Conservation (phyloP, 2,113 vertebrate species). For the Hemibagrus wyckioides region DNA sequence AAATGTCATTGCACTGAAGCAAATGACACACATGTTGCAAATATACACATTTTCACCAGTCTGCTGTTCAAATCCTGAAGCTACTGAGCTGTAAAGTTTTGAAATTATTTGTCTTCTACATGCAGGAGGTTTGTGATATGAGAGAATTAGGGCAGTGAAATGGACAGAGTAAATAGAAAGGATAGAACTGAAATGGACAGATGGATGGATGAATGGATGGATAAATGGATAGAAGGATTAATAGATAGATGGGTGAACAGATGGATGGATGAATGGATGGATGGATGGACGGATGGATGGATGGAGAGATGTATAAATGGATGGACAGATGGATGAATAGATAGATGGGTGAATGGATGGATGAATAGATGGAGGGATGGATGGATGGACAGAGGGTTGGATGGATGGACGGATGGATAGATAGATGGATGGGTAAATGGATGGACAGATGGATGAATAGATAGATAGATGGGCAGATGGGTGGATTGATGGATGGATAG, state of each 20-base stretch:
- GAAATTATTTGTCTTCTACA: constrained; percentile 12
- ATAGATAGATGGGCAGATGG: not conserved
- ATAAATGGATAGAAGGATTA: no score
- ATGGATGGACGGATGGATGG: no score
- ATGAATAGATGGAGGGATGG: no score
- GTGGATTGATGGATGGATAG: not conserved
- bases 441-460: not conserved
- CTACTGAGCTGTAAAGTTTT: constrained; percentile 16
- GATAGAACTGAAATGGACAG: not conserved
- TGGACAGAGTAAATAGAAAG: constrained; percentile 5
- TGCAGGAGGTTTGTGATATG: not conserved
- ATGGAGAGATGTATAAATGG: no score
- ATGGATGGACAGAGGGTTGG: not conserved
- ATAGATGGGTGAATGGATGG: no score
- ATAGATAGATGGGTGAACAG: no score
- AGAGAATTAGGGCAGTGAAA: not conserved
- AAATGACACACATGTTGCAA: not conserved
- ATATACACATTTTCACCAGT: not conserved
- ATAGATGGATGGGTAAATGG: not conserved
- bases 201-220: not conserved
- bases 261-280: no score
- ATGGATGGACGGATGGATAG: not conserved
- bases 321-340: no score
- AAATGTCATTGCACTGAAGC: constrained; percentile 31
- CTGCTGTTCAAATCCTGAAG: not conserved